Base-by-base conservation (phyloP, 2,113 vertebrate genomes). In the Oxyura jamaicensis region DNA sequence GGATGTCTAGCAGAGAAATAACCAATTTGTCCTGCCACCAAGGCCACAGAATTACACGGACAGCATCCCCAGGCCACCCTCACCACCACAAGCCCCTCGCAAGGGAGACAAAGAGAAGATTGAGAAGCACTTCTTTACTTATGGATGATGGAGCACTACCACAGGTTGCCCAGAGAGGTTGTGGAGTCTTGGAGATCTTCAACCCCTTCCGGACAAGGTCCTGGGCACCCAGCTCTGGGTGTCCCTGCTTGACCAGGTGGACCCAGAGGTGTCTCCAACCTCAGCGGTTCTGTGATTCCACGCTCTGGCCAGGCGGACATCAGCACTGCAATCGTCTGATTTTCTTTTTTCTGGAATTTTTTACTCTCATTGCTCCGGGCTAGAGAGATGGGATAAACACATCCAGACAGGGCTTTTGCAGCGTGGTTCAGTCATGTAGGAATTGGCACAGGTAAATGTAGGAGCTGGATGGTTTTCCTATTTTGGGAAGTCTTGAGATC, bases 51-150 rank as follows among this genome's bases (percentile, higher is more conserved):
- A 8, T 44, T 44, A 11, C 29, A 28, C 0, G 0, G 33, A 58
- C 35, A 35, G 33, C 16, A 10, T 15, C 23, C 26, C 72, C 36
- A 33, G 42, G 21, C 6, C 25, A 41, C n/a, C 11, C 6, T 46
- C 58, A 11, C 7, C 12, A 21, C 31, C 21, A 29, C 56, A 28
- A 8, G 2, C 2, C 1, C n/a, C 42, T 55, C 6, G 0, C 0
- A 1, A 56, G 41, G 11, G 8, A 25, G 66, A 11, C 25, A 44
- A 7, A 16, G 35, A 41, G 33, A 52, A 76, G 48, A 72, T 41
- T 3, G 6, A 6, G 62, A 63, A 63, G 25, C 10, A 63, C 7
- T 63, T 63, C 25, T 41, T 28, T 63, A 63, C 36, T 28, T 39
- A 17, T 8, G 19, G 17, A 39, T 41, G 36, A 29, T 6, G 28